A percentile compares a stretch with the other conserved stretches of the same genome.
Evolutionary conservation across 2,113 vertebrate species (phyloP).

Genomic region (Benitochromis conjunctus): DNA sequence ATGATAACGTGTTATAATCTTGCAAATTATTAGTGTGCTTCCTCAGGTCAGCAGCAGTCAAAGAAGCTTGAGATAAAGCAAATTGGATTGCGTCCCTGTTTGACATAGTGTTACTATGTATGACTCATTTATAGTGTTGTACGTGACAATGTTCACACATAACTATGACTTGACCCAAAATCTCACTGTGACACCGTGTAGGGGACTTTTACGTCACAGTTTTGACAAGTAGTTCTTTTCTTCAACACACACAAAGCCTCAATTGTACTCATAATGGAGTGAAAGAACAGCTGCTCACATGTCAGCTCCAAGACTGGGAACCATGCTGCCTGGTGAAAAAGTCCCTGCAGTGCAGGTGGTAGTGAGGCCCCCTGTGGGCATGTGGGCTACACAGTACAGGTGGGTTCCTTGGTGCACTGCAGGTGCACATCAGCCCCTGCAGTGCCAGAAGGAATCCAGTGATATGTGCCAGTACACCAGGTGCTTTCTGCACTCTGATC

Average conservation of each 20-base stretch:
- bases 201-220: slow-evolving; percentile 35
- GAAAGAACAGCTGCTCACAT: slow-evolving; percentile 58
- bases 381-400: neutral
- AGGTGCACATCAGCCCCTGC: neutral
- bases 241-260: slow-evolving; percentile 56
- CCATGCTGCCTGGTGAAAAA: neutral
- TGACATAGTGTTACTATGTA: neutral
- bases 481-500: slow-evolving; percentile 41
- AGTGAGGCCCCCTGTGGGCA: neutral
- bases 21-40: neutral
- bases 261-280: slow-evolving; percentile 57
- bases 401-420: slow-evolving; percentile 12
- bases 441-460: slow-evolving; percentile 15
- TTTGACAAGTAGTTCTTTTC: slow-evolving; percentile 59
- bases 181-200: slow-evolving; percentile 32
- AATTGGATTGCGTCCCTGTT: neutral
- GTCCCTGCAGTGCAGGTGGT: slow-evolving; percentile 19
- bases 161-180: slow-evolving; percentile 13
- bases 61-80: slow-evolving; percentile 1
- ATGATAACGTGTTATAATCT: slow-evolving; percentile 7
- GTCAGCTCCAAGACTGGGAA: slow-evolving; percentile 38
- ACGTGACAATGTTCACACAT: slow-evolving; percentile 56
- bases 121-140: slow-evolving; percentile 33
- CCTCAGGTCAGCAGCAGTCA: neutral
- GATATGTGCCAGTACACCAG: slow-evolving; percentile 6